Conservation (phyloP, 2,888 invertebrate genomes). For the Drosophila diplacantha region DNA sequence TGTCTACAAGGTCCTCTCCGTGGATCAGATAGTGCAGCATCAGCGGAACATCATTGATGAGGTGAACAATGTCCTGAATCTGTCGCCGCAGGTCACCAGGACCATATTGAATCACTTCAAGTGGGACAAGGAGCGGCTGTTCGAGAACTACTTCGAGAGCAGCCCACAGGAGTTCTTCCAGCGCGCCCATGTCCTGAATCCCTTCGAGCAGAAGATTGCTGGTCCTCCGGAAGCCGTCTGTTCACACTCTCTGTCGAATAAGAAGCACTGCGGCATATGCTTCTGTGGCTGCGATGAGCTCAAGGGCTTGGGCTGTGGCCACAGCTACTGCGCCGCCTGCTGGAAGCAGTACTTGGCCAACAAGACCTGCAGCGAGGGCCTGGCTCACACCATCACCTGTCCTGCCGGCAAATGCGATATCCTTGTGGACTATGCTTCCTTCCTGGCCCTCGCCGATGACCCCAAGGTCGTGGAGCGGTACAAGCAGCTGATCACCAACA, state of each 20-base stretch:
- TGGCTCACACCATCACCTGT: conserved; percentile 96
- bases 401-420: conserved; percentile 98
- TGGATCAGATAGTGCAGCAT: conserved; percentile 97
- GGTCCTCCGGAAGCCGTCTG: neutral
- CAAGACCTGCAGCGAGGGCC: conserved; percentile 98
- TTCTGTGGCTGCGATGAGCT: conserved; percentile 92
- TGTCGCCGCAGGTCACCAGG: conserved; percentile 92
- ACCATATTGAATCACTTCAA: conserved; percentile 98
- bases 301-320: conserved; percentile 97
- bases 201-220: conserved; percentile 83
- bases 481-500: conserved; percentile 97
- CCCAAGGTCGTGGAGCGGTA: conserved; percentile 93
- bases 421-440: conserved; percentile 96
- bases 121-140: conserved; percentile 99
- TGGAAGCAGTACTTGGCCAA: conserved; percentile 98
- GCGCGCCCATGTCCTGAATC: conserved; percentile 96
- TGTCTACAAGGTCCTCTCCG: conserved; percentile 94
- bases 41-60: conserved; percentile 98
- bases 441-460: conserved; percentile 92
- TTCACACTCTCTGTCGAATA: conserved; percentile 78
- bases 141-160: conserved; percentile 97
- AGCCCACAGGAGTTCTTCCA: conserved; percentile 95
- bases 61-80: conserved; percentile 96
- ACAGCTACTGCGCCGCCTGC: conserved; percentile 95
- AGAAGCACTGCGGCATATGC: conserved; percentile 93